Evolutionary conservation across 2,113 vertebrate species (phyloP).

Genomic region (Mus pahari): DNA sequence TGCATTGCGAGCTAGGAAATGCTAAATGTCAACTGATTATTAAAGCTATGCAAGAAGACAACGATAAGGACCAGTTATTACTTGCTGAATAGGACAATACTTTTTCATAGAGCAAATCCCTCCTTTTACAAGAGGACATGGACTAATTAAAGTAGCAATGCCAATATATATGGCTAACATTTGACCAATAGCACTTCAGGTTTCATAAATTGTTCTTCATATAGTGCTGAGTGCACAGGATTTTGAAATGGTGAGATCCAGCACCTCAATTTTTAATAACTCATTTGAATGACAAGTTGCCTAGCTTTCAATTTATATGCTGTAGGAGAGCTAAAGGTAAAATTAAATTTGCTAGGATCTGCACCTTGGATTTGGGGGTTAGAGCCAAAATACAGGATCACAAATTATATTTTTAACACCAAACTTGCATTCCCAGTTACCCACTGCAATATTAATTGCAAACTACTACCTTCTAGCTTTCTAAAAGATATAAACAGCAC

Average conservation of each 20-base stretch:
- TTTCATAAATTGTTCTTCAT: slow-evolving; percentile 69
- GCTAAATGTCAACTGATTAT: slow-evolving; percentile 74
- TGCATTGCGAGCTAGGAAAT: slow-evolving; percentile 18
- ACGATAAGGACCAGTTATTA: slow-evolving; percentile 35
- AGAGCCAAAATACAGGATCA: not conserved
- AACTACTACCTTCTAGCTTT: not conserved
- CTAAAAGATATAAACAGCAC: not conserved
- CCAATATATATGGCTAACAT: not conserved
- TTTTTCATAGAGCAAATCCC: slow-evolving; percentile 33
- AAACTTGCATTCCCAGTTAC: not conserved
- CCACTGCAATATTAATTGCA: not conserved
- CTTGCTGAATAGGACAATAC: slow-evolving; percentile 9
- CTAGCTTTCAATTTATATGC: slow-evolving; percentile 68
- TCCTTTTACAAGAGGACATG: not conserved
- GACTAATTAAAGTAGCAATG: slow-evolving; percentile 60
- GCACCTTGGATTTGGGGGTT: slow-evolving; percentile 45
- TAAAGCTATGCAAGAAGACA: slow-evolving; percentile 49
- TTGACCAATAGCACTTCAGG: slow-evolving; percentile 25
- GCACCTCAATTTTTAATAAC: slow-evolving; percentile 74
- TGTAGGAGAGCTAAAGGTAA: not conserved
- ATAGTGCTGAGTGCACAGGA: slow-evolving; percentile 67
- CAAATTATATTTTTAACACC: slow-evolving; percentile 22
- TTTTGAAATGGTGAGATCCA: slow-evolving; percentile 57
- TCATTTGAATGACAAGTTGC: slow-evolving; percentile 78
- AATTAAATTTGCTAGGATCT: slow-evolving; percentile 54